Base-by-base conservation (phyloP, 2,797 vertebrate species). In the Pantherophis vulpinus region DNA sequence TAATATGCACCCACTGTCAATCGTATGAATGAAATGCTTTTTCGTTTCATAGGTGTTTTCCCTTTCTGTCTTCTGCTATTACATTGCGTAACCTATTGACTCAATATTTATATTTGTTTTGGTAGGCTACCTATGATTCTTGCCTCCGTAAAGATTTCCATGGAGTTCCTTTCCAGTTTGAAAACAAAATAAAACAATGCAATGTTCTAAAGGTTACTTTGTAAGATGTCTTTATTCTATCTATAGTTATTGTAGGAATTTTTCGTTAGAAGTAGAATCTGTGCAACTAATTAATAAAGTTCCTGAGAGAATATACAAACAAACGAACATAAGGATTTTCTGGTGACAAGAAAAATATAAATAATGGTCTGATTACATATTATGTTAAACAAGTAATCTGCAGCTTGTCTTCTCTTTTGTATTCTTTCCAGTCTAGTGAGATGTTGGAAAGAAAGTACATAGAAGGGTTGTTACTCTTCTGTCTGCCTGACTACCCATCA, bases 41-140 rank as follows among this genome's bases (percentile, higher is more conserved):
- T 95, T 95, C 56, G 94, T 93, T 94, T 96, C 96, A 94, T 95
- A 96, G 93, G 51, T 94, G 93, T 63, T 94, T 95, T 95, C 96
- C 79, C 94, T 95, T 93, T 96, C 89, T 93, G 93, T 86, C 88
- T 92, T 83, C 83, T 89, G 47, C 54, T 79, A 63, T 93, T 59
- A 66, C 13, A 42, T 32, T 11, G 29, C 27, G 90, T 86, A 96
- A 93, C 93, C 89, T 93, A 94, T 94, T 95, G 93, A 91, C 90
- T 96, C 93, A 91, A 91, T 95, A 95, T 95, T 96, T 90, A 90
- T 95, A 96, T 61, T 96, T 95, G n/a, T 87, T 95, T 89, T 90
- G 93, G 91, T 94, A 92, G 90, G 87, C 95, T 95, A 94, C 93
- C 86, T 51, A 87, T 86, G 93, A 93, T 90, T 96, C 95, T 95